These are phyloP conservation scores for Labrus mixtus DNA, from an alignment of 2,113 vertebrate genomes.

Conservation along the genomic window DNA sequence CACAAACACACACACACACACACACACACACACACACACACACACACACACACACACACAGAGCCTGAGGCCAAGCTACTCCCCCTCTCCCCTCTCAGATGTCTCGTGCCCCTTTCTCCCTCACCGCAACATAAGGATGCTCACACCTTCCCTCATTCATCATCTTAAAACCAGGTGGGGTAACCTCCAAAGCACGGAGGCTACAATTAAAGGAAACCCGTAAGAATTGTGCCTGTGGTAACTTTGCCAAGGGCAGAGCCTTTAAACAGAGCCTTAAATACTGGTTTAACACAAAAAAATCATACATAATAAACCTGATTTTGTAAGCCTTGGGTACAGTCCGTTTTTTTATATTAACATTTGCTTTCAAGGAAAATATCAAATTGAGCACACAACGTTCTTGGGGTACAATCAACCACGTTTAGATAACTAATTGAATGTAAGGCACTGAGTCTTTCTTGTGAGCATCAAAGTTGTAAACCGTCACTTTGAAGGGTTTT, in stretches of 20 bases:
- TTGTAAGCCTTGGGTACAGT: conserved; percentile 3
- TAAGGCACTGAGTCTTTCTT: background rate
- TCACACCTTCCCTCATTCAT: conserved; percentile 55
- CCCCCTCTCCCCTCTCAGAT: conserved; percentile 14
- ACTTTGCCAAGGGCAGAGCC: conserved; percentile 32
- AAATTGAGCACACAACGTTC: background rate
- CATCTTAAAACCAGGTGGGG: conserved; percentile 45
- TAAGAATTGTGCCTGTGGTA: conserved; percentile 39
- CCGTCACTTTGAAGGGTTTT: background rate
- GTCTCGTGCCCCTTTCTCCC: conserved; percentile 35
- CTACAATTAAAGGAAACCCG: conserved; percentile 63
- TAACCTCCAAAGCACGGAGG: conserved; percentile 38
- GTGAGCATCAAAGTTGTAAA: background rate
- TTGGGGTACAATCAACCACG: background rate
- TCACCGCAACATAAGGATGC: conserved; percentile 43
- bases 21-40: background rate
- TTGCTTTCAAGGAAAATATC: conserved; percentile 10
- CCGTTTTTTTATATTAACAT: conserved; percentile 7
- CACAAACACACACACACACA: background rate
- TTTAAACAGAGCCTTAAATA: background rate
- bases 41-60: background rate
- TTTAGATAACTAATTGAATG: background rate
- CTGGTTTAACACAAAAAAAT: background rate
- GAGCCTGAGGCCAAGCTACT: background rate
- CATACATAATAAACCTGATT: background rate